Percentiles rank a stretch among this genome's conserved stretches.
Conservation (phyloP, 2,113 vertebrate genomes). For the Mus pahari region DNA sequence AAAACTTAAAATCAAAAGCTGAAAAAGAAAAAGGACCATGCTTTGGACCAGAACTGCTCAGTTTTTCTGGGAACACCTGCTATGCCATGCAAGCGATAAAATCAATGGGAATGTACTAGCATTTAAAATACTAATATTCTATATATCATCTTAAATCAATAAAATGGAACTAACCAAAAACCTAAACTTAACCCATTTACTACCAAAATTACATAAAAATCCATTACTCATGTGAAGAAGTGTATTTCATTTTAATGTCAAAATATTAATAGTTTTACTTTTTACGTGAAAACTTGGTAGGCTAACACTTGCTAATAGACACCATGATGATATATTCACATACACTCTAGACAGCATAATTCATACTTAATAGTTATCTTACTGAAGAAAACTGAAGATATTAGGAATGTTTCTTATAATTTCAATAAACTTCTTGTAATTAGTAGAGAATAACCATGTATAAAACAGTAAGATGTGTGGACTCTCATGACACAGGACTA, state of each 20-base stretch:
- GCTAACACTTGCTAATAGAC: conserved; percentile 13
- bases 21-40: background rate
- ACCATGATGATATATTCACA: background rate
- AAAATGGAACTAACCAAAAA: conserved; percentile 37
- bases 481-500: conserved; percentile 71
- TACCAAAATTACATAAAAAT: conserved; percentile 34
- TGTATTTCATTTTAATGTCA: conserved; percentile 26
- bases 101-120: conserved; percentile 32
- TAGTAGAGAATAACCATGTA: conserved; percentile 51
- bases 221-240: conserved; percentile 24
- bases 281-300: conserved; percentile 29
- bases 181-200: conserved; percentile 35
- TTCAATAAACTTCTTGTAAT: background rate
- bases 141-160: conserved; percentile 43
- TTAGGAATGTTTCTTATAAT: background rate
- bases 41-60: conserved; percentile 30
- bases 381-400: conserved; percentile 28
- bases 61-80: background rate
- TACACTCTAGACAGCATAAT: conserved; percentile 64
- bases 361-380: conserved; percentile 7
- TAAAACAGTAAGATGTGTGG: conserved; percentile 34
- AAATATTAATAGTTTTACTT: conserved; percentile 1
- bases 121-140: conserved; percentile 57
- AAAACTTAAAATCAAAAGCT: conserved; percentile 68
- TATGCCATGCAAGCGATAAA: conserved; percentile 53